These are phyloP conservation scores for Nautilus pompilius DNA, from an alignment of 1,140 invertebrate species.

Conservation along the genomic window DNA sequence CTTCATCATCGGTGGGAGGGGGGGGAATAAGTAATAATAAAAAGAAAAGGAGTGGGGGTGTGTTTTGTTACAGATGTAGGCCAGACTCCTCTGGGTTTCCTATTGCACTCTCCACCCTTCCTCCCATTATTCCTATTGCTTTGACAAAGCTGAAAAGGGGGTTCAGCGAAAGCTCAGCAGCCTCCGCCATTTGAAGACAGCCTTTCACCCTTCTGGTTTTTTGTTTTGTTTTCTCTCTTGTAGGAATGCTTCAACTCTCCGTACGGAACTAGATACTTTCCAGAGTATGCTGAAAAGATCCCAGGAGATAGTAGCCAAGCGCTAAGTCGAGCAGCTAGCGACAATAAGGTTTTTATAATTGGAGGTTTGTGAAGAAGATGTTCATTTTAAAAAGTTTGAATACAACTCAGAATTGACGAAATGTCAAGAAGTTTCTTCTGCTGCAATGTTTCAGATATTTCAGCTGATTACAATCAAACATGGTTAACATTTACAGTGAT, in stretches of 20 bases:
- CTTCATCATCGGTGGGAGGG: too few relatives aligned
- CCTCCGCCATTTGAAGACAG: too few relatives aligned
- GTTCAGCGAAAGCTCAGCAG: too few relatives aligned
- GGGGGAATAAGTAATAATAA: neutral
- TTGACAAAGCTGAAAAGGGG: neutral
- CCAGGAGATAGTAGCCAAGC: slow-evolving; percentile 68
- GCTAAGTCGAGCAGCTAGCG: slow-evolving; percentile 72
- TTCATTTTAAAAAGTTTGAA: too few relatives aligned
- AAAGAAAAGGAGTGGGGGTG: neutral
- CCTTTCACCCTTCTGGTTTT: slow-evolving; percentile 5
- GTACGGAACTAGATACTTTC: slow-evolving; percentile 85
- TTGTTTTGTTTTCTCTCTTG: slow-evolving; percentile 9
- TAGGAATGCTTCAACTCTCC: slow-evolving; percentile 91
- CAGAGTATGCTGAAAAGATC: slow-evolving; percentile 80
- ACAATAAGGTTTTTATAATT: slow-evolving; percentile 77
- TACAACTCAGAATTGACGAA: too few relatives aligned
- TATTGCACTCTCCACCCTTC: neutral
- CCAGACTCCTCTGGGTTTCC: neutral
- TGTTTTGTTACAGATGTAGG: neutral
- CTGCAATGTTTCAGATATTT: too few relatives aligned
- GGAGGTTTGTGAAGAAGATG: slow-evolving; percentile 67
- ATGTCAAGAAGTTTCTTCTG: too few relatives aligned
- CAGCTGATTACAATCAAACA: too few relatives aligned
- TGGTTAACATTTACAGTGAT: too few relatives aligned
- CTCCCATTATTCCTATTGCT: neutral